Base-by-base conservation (phyloP, 2,888 invertebrate species). In the Yponomeuta malinellus region DNA sequence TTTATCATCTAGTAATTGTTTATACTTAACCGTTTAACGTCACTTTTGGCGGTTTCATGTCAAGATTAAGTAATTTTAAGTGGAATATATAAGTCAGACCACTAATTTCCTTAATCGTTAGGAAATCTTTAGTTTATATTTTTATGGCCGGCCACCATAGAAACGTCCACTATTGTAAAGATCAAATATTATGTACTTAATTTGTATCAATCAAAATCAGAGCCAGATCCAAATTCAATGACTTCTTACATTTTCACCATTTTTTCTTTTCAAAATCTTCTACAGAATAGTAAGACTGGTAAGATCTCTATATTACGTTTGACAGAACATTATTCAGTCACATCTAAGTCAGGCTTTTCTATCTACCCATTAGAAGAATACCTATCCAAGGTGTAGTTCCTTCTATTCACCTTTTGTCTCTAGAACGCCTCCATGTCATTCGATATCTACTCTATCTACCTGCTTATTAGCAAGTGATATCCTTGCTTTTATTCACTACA, bases 1-100 rank as follows among this genome's bases (percentile, higher is more conserved):
- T 29, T 23, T 23, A 64, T 33, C 48, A 70, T 15, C 65, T 48
- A 52, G 48, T 67, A 68, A 69, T 73, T 75, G 75, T 75, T 75
- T 52, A 73, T 5, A 59, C 9, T 59, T 59, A 59, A 15, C 15
- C 52, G 52, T 15, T 12, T 59, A 15, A 59, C 52, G 52, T 59
- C 52, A 15, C 52, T 12, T 59, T 15, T 59, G 52, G 15, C 52
- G 15, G 52, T 59, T 59, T 59, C 15, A 15, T 12, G 52, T 15
- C 15, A 59, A 15, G 15, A 15, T 59, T 12, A 59, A 15, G 52
- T 59, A 12, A 59, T 59, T 59, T 59, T 59, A 59, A 43, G 15
- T 59, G 52, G 52, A 59, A 59, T 59, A 59, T 59, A 1, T 59
- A 59, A 12, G 52, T 59, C 52, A 59, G 52, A 59, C 52, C 52